Percentiles rank a stretch among this genome's conserved stretches.
Conservation (phyloP, 2,797 vertebrate species). For the Helicolenus hilgendorfi region DNA sequence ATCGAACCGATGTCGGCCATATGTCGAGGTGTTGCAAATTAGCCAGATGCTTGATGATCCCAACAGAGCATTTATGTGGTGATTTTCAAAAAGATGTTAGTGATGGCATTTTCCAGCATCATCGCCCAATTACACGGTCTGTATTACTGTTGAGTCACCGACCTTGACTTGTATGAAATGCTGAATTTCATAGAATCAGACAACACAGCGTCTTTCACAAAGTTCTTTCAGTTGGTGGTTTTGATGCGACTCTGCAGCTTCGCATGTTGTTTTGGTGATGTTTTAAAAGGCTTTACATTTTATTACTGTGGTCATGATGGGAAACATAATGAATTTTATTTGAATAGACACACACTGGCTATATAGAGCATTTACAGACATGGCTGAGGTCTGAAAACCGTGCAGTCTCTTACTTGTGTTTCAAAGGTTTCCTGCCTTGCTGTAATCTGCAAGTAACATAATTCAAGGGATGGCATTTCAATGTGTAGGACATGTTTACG, state of each 20-base stretch:
- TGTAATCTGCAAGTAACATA: not conserved
- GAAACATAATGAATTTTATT: not conserved
- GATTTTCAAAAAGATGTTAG: conserved; percentile 32
- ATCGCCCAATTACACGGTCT: not conserved
- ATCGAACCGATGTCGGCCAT: conserved; percentile 24
- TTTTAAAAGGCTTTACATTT: not conserved
- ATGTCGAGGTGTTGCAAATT: conserved; percentile 35
- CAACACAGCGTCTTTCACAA: not conserved
- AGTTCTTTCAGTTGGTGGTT: not conserved
- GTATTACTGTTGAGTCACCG: conserved; percentile 3
- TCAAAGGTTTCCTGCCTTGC: not conserved
- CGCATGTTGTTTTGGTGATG: not conserved
- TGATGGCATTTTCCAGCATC: conserved; percentile 10
- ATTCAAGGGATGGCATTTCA: not conserved
- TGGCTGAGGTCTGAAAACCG: not conserved
- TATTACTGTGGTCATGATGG: not conserved
- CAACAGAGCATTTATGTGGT: conserved; percentile 22
- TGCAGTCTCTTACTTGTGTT: not conserved
- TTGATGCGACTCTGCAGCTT: not conserved
- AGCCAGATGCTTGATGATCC: conserved; percentile 45
- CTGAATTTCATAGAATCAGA: conserved; percentile 21
- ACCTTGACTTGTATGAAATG: conserved; percentile 25
- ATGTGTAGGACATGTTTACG: not conserved
- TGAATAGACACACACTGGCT: not conserved
- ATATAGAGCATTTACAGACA: not conserved